Evolutionary conservation across 2,113 vertebrate species (phyloP).

Genomic region (Capreolus pygargus): DNA sequence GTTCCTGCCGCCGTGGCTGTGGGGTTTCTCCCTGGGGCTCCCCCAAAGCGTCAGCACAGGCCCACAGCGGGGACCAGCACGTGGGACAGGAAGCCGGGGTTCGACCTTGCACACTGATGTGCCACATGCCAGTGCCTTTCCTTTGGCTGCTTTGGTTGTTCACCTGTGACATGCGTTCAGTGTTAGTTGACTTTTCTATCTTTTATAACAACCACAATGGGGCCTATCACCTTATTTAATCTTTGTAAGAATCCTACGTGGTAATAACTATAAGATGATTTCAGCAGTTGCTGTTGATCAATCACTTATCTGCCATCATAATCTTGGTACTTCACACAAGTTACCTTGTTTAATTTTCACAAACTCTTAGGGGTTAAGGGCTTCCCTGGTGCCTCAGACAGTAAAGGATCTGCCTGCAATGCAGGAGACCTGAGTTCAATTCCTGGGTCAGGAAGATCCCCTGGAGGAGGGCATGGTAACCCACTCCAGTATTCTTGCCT

Average conservation of each 20-base stretch:
- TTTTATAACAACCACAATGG: background rate
- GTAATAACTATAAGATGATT: background rate
- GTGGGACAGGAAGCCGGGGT: background rate
- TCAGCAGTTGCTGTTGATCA: background rate
- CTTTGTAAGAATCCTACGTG: background rate
- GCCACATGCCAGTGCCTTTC: background rate
- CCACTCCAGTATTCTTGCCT: background rate
- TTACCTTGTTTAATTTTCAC: background rate
- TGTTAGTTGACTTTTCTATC: background rate
- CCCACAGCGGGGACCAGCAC: background rate
- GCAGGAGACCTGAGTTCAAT: background rate
- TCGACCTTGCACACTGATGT: background rate
- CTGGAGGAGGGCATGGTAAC: background rate
- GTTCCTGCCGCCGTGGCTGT: fast-evolving
- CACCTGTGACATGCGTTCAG: background rate
- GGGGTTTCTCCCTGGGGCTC: background rate
- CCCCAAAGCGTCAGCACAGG: background rate
- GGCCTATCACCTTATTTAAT: background rate
- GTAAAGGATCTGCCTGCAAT: background rate
- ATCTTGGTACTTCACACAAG: background rate
- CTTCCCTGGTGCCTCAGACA: background rate
- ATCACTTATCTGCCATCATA: background rate
- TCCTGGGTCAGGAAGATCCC: background rate
- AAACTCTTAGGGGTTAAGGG: background rate
- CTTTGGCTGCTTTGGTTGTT: background rate